phyloP scores from a whole-genome alignment of 2,797 vertebrate genomes.

The Coluber constrictor region DNA sequence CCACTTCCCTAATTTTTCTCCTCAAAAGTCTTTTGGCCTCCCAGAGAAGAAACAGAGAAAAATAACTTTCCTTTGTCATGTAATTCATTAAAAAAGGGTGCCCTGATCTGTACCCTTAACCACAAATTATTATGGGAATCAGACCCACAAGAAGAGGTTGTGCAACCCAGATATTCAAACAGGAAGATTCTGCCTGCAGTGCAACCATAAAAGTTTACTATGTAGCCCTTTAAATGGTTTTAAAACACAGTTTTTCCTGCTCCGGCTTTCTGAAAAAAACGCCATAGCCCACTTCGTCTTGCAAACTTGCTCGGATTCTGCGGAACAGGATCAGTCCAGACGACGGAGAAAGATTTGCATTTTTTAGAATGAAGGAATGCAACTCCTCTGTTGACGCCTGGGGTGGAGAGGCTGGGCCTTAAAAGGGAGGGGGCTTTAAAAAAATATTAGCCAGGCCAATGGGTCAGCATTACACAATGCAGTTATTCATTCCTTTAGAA shows the following conservation, averaged over 20 bases:
- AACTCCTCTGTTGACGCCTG: not conserved
- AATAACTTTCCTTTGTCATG: constrained; percentile 59
- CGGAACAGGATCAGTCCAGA: not conserved
- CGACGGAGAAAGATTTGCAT: not conserved
- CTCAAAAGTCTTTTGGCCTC: constrained; percentile 18
- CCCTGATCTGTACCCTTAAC: constrained; percentile 61
- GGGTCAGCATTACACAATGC: not conserved
- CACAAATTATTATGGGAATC: constrained; percentile 65
- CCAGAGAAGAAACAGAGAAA: constrained; percentile 37
- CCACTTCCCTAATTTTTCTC: not conserved
- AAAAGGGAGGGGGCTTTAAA: not conserved
- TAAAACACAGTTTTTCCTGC: not conserved
- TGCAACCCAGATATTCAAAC: constrained; percentile 68
- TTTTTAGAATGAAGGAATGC: not conserved
- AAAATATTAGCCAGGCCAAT: not conserved
- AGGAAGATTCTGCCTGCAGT: constrained; percentile 58
- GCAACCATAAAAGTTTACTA: constrained; percentile 39
- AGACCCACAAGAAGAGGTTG: constrained; percentile 66
- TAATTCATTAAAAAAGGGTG: constrained; percentile 52
- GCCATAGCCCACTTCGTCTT: not conserved
- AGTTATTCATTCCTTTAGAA: not conserved
- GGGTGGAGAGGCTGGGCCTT: not conserved
- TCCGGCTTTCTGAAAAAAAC: not conserved
- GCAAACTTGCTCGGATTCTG: not conserved
- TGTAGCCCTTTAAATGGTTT: constrained; percentile 45